Conservation (phyloP, 1,140 invertebrate genomes). For the Pseudoatta argentina region DNA sequence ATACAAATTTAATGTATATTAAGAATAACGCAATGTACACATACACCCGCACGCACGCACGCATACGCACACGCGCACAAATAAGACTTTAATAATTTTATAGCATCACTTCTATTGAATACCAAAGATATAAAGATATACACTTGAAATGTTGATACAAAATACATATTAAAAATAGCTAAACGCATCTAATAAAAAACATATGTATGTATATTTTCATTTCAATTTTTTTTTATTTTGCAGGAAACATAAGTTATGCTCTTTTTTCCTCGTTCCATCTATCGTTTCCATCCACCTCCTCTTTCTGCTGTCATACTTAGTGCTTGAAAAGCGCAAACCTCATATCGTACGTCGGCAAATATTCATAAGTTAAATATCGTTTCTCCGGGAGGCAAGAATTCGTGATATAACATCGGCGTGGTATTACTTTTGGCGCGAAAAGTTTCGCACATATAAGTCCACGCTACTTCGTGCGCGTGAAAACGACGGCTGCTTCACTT, state of each 20-base stretch:
- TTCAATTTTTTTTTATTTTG: background rate
- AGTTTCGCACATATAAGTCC: constrained; percentile 29
- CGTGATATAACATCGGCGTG: constrained; percentile 69
- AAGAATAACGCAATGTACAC: background rate
- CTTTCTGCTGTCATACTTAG: constrained; percentile 40
- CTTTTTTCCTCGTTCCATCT: background rate
- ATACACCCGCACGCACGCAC: too few relatives aligned
- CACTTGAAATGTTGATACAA: background rate
- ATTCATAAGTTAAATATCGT: constrained; percentile 84
- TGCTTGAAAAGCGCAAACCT: constrained; percentile 82
- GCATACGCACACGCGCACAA: too few relatives aligned
- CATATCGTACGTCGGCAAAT: constrained; percentile 83
- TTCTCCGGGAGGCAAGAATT: constrained; percentile 62
- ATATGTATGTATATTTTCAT: constrained; percentile 27
- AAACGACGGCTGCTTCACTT: constrained; percentile 26
- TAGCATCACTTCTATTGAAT: background rate
- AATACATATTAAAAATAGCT: constrained; percentile 10
- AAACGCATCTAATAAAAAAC: background rate
- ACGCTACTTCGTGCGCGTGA: background rate
- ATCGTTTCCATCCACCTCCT: background rate
- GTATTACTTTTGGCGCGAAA: constrained; percentile 69
- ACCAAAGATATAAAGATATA: background rate
- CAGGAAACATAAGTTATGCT: constrained; percentile 14
- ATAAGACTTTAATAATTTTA: background rate
- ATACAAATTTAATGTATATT: background rate